Evolutionary conservation across 2,797 vertebrate genomes (phyloP), one percentile per base, ranked within the genome.

Genomic region (Propithecus perrieri): DNA sequence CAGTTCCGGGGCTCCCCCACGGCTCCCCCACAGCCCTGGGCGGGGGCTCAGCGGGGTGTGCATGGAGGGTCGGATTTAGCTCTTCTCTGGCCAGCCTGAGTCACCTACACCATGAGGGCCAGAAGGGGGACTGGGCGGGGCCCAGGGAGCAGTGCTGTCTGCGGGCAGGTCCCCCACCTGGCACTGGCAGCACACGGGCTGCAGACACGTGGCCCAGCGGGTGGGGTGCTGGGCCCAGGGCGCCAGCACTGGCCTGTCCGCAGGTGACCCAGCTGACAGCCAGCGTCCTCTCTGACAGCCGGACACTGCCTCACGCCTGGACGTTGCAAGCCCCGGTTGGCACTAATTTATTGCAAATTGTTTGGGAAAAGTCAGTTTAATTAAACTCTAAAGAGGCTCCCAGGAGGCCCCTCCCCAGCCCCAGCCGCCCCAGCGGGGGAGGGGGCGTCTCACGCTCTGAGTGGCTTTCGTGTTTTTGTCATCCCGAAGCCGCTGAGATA

Each of bases 361-460:
- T 96, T 95, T 85, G 91, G 95, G 89, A 43, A 69, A 93, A 69
- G 30, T 86, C 79, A 43, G 89, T 93, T 94, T 97, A 97, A 96
- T 94, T 93, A 96, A 95, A 91, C 78, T 75, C 89, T 83, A 85
- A 94, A 75, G 78, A 65, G 55, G 72, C 35, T 91, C 88, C 91
- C 30, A 1, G 89, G 78, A 65, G 91, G 65, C 11, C 20, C 30
- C 7, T 43, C 85, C 30, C 30, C 0, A 3, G 46, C 41, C 90
- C 88, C 46, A 10, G 35, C 18, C 8, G 1, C 67, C 0, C 8
- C 1, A 12, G 57, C 14, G 75, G 65, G 55, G 71, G 80, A 57
- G n/a, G 6, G 0, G 88, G 91, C 10, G 0, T 28, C 30, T 76
- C 63, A 28, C 26, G 9, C 10, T 8, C 14, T 4, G 0, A 33